Evolutionary conservation across 1,140 invertebrate genomes (phyloP), one percentile per base, ranked within the genome.

Genomic region (Brachionus sp.): DNA sequence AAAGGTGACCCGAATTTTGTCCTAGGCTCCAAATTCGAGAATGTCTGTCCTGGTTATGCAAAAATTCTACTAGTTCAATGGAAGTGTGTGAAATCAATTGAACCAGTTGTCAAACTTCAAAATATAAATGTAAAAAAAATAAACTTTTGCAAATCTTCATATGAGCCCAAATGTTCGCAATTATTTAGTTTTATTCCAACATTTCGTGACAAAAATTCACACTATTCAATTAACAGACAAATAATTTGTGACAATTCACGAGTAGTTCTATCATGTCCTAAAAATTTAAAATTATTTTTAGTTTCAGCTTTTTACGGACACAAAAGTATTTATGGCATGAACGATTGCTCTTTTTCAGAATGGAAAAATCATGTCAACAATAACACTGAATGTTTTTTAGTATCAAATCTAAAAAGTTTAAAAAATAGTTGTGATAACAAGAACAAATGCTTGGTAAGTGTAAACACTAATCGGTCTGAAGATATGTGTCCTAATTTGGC

Each of bases 1-100:
- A 80, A 13, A 39, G 77, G 77, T 5, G 62, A 80, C n/a, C 77
- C 77, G 4, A 80, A 80, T 66, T 80, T 80, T 66, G 62, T 80
- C 12, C 23, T 62, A 13, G 77, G 77, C 12, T 37, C 50, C 23
- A 44, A 44, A 62, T 80, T 80, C 42, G 62, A 62, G 2, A 66
- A 80, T 62, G 33, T 44, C 12, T 80, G 77, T 42, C 33, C 77
- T 39, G 77, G 77, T 13, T 80, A 37, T 42, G 37, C 50, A 0
- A 80, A 80, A 62, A 39, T 80, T 39, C 57, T 80, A n/a, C 37
- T 62, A 3, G 39, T 80, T 62, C 77, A 80, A 66, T 80, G 77
- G 77, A 25, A 80, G 16, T 80, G 77, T 80, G 33, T 39, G 1
- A 35, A 70, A 23, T 12, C 9, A 44, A 10, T 75, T 4, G 13